phyloP scores from a whole-genome alignment of 2,797 vertebrate species.

The Okamejei kenojei region DNA sequence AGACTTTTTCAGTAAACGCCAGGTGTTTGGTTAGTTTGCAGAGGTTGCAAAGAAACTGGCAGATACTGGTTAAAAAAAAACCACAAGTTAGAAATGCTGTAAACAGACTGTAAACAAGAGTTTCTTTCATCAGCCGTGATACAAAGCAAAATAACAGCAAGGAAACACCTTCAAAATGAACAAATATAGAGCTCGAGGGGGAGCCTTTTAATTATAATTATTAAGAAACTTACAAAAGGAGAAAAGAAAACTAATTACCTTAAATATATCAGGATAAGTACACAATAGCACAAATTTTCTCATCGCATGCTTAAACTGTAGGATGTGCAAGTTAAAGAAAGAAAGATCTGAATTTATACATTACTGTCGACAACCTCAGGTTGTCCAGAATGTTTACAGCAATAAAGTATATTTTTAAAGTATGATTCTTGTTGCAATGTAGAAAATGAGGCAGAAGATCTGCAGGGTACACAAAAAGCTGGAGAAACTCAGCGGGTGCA shows the following conservation, averaged over 20 bases:
- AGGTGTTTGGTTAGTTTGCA: not conserved
- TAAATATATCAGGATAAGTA: constrained; percentile 14
- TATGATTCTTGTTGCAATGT: too few species aligned
- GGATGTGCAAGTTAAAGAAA: not conserved
- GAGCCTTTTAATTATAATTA: constrained; percentile 24
- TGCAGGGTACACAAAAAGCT: too few species aligned
- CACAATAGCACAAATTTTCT: not conserved
- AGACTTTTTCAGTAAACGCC: not conserved
- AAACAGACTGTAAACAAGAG: constrained; percentile 28
- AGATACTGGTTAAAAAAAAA: not conserved
- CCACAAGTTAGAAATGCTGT: not conserved
- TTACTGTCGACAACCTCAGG: too few species aligned
- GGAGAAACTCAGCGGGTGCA: too few species aligned
- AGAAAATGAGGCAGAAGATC: too few species aligned
- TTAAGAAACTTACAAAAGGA: constrained; percentile 17
- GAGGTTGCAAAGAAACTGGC: too few species aligned
- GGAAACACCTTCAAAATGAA: constrained; percentile 34
- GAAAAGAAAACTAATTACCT: constrained; percentile 25
- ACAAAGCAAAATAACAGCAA: not conserved
- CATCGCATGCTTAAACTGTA: not conserved
- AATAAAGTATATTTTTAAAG: too few species aligned
- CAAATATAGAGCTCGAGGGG: constrained; percentile 10
- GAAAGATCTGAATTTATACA: too few species aligned
- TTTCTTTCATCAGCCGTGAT: not conserved
- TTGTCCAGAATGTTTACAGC: too few species aligned